Evolutionary conservation across 2,797 vertebrate species (phyloP).

Genomic region (Hydrolagus colliei): DNA sequence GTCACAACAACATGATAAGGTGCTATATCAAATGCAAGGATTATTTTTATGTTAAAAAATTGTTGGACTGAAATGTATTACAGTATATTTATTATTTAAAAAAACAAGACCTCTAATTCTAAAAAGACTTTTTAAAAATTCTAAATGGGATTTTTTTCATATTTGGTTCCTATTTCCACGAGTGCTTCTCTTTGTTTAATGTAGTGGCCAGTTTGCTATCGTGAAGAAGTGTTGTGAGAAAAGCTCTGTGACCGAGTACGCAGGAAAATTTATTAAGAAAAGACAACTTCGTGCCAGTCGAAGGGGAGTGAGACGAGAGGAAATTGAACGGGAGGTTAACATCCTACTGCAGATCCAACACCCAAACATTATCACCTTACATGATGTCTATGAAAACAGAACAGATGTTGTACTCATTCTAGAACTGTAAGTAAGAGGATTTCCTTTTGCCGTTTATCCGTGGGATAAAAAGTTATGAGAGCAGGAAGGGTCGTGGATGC

Average conservation of each 20-base stretch:
- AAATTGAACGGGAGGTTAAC: conserved; percentile 85
- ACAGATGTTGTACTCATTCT: conserved; percentile 90
- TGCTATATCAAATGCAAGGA: too few relatives aligned
- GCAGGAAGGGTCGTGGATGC: background rate
- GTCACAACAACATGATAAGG: too few relatives aligned
- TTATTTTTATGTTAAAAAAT: too few relatives aligned
- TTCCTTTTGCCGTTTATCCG: background rate
- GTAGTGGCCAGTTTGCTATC: conserved; percentile 89
- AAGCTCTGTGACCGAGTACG: conserved; percentile 65
- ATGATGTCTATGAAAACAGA: conserved; percentile 88
- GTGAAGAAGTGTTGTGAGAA: conserved; percentile 83
- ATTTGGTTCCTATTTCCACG: background rate
- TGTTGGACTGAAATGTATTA: too few relatives aligned
- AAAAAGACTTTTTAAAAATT: background rate
- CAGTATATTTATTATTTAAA: background rate
- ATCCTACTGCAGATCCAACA: conserved; percentile 85
- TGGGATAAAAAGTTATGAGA: background rate
- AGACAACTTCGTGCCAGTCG: conserved; percentile 75
- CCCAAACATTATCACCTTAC: conserved; percentile 75
- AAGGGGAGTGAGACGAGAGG: conserved; percentile 78
- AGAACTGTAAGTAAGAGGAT: conserved; percentile 78
- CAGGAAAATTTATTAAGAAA: conserved; percentile 96
- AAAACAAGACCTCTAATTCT: conserved; percentile 32
- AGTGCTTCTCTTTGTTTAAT: background rate
- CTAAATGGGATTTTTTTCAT: background rate